These are phyloP conservation scores for Xanthia togata DNA, from an alignment of 2,888 invertebrate species.

Conservation along the genomic window DNA sequence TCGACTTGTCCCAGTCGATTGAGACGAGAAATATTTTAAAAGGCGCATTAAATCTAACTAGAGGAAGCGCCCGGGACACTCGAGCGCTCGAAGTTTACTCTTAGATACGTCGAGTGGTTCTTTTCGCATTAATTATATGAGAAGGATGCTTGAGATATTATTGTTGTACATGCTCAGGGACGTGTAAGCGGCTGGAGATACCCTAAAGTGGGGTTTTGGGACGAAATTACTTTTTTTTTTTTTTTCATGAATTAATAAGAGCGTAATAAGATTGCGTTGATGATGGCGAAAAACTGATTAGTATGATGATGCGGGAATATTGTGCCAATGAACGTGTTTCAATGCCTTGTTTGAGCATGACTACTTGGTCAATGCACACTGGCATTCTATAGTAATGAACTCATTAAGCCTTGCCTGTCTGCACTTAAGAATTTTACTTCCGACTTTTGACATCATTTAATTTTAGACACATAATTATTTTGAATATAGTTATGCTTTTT, in stretches of 20 bases:
- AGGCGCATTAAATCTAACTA: constrained; percentile 70
- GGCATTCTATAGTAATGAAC: background rate
- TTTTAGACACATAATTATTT: background rate
- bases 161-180: constrained; percentile 57
- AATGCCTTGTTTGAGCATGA: background rate
- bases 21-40: constrained; percentile 69
- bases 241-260: constrained; percentile 40
- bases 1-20: constrained; percentile 53
- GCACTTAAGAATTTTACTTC: background rate
- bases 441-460: background rate
- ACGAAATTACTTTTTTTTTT: constrained; percentile 25
- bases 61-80: constrained; percentile 43
- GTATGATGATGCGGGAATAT: background rate
- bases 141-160: constrained; percentile 58
- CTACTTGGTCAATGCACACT: background rate
- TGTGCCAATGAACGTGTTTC: constrained; percentile 14
- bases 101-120: constrained; percentile 54
- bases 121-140: constrained; percentile 68
- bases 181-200: constrained; percentile 56
- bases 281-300: constrained; percentile 6
- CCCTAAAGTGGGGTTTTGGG: constrained; percentile 38
- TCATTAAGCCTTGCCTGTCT: background rate
- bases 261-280: constrained; percentile 11
- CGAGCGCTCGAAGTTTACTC: constrained; percentile 60
- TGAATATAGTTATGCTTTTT: background rate